Percentiles rank a stretch among this genome's conserved stretches.
These are phyloP conservation scores for Corydoras sp. DNA, from an alignment of 2,113 vertebrate species.

Conservation along the genomic window DNA sequence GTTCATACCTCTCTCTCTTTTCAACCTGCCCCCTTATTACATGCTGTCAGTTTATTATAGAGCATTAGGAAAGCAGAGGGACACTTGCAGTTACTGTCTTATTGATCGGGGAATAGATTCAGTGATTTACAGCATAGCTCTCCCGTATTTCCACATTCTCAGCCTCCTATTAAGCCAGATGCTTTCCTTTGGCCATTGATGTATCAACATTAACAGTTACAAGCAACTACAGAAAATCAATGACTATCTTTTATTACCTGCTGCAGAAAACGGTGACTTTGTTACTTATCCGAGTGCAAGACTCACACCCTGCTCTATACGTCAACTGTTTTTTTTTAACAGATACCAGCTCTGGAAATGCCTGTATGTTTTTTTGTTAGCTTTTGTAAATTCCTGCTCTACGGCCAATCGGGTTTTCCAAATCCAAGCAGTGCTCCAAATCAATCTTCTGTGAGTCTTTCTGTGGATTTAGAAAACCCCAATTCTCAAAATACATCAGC, in stretches of 20 bases:
- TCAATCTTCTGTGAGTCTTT: background rate
- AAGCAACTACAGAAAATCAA: conserved; percentile 98
- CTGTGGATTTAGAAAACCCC: background rate
- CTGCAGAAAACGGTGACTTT: conserved; percentile 68
- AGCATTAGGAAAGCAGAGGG: conserved; percentile 79
- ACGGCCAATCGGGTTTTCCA: conserved; percentile 19
- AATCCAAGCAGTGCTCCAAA: conserved; percentile 23
- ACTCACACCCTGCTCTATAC: conserved; percentile 42
- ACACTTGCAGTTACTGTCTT: conserved; percentile 81
- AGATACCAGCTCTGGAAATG: conserved; percentile 60
- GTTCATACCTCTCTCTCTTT: conserved; percentile 50
- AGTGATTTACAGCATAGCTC: conserved; percentile 80
- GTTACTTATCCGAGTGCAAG: conserved; percentile 64
- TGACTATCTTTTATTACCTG: conserved; percentile 89
- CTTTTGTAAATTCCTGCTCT: conserved; percentile 22
- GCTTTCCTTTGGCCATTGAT: conserved; percentile 98
- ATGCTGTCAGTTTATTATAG: conserved; percentile 80
- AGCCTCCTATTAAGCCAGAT: conserved; percentile 83
- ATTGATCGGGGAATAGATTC: conserved; percentile 84
- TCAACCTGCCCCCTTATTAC: conserved; percentile 64
- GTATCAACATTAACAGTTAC: conserved; percentile 99
- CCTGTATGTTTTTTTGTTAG: conserved; percentile 15
- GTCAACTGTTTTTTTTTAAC: conserved; percentile 65
- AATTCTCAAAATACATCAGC: background rate
- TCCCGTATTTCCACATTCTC: conserved; percentile 74